Conservation (phyloP, 2,888 invertebrate genomes). For the Philaethria dido region DNA sequence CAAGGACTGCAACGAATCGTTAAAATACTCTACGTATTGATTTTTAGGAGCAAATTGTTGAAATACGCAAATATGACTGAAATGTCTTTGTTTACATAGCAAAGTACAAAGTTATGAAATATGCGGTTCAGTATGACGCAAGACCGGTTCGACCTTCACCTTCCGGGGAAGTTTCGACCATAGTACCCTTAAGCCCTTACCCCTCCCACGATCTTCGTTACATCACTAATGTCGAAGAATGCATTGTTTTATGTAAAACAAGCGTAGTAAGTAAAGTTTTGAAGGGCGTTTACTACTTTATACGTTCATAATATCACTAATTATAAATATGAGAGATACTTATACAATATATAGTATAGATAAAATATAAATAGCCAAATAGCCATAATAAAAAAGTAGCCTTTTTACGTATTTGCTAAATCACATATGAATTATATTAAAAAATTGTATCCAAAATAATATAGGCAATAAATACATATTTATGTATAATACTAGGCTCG, state of each 20-base stretch:
- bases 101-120: conserved; percentile 42
- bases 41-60: neutral
- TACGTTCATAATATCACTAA: neutral
- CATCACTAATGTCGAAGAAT: conserved; percentile 26
- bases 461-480: no score
- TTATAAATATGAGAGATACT: no score
- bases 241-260: conserved; percentile 23
- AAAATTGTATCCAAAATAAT: no score
- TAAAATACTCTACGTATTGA: neutral
- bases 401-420: no score
- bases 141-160: conserved; percentile 42
- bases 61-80: conserved; percentile 23
- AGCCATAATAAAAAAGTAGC: no score
- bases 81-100: conserved; percentile 36
- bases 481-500: neutral
- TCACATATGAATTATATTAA: no score
- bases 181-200: conserved; percentile 32
- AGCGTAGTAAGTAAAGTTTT: neutral
- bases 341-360: no score
- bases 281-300: neutral
- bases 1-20: neutral
- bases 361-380: no score
- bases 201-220: conserved; percentile 22
- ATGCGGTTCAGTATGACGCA: conserved; percentile 46
- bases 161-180: conserved; percentile 42